Percentiles rank a stretch among this genome's conserved stretches.
These are phyloP conservation scores for Temnopleurus reevesii DNA, from an alignment of 53 echinoderm and acorn worm genomes.

Conservation along the genomic window DNA sequence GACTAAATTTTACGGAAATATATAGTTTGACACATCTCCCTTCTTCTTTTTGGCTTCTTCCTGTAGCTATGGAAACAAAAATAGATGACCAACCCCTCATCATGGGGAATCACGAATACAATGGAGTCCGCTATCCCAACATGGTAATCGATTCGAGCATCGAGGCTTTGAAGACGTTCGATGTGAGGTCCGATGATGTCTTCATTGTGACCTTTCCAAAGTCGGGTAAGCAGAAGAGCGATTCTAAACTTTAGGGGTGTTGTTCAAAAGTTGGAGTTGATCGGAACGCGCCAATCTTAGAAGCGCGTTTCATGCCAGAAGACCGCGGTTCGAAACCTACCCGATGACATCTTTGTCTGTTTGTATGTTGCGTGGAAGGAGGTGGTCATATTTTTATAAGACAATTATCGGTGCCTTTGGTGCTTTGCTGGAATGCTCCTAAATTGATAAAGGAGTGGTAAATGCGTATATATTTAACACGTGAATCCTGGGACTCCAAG, in stretches of 20 bases:
- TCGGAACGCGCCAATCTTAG: background rate
- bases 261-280: background rate
- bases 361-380: background rate
- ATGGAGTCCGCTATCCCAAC: background rate
- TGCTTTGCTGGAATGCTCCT: too few species aligned
- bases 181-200: background rate
- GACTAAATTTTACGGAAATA: too few species aligned
- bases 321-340: too few species aligned
- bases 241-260: too few species aligned
- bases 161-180: background rate
- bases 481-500: too few species aligned
- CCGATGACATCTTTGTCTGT: background rate
- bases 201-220: background rate
- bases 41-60: too few species aligned
- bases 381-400: background rate
- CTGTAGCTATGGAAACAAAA: background rate
- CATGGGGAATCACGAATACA: background rate
- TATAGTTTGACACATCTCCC: too few species aligned
- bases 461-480: too few species aligned
- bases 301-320: too few species aligned
- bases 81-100: constrained; percentile 1
- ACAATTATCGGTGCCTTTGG: background rate
- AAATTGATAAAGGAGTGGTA: too few species aligned
- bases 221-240: too few species aligned
- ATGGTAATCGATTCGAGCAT: background rate